Evolutionary conservation across 2,888 invertebrate species (phyloP), one percentile per base, ranked within the genome.

Genomic region (Pollenia labialis): DNA sequence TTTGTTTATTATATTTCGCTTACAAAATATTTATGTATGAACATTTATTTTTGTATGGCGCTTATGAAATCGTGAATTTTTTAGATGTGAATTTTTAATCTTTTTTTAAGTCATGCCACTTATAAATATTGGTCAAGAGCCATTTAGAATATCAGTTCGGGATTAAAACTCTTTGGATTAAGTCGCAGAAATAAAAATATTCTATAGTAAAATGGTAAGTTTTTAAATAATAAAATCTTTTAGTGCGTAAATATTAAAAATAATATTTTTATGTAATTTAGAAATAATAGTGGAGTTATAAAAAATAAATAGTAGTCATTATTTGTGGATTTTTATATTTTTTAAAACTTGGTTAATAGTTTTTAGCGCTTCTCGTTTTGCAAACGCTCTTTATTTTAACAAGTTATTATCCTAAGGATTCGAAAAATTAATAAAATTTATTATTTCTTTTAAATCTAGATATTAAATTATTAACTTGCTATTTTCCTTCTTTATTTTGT

Each of bases 131-230:
- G 42, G 71, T 32, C 42, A 69, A 64, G 40, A 69, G 71, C 62
- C 23, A 52, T 64, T 60, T 52, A 60, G 52, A 76, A 80, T 48
- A 83, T 80, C 86, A 86, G 83, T 86, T 71, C 75, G 64, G 86
- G 64, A 83, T 76, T 54, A 14, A 50, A 50, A 76, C 71, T 56
- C 83, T 82, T 80, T 46, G 71, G 18, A 72, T 69, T 62, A 60
- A 75, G 80, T 54, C 71, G 66, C 64, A 66, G 14, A 23, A 23
- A 23, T 23, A 64, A 64, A 54, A 46, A 56, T 32, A 64, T 58
- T 54, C 14, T 50, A 64, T 52, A 48, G 18, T 14, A 88, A 88
- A 85, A 88, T 89, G 88, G 88, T 88, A 60, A 68, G 64, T 84
- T 56, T 14, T 46, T 18, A 16, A 16, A 12, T 50, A 11, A 7